These are phyloP conservation scores for Itoplectis maculator DNA, from an alignment of 2,888 invertebrate species.

Conservation along the genomic window DNA sequence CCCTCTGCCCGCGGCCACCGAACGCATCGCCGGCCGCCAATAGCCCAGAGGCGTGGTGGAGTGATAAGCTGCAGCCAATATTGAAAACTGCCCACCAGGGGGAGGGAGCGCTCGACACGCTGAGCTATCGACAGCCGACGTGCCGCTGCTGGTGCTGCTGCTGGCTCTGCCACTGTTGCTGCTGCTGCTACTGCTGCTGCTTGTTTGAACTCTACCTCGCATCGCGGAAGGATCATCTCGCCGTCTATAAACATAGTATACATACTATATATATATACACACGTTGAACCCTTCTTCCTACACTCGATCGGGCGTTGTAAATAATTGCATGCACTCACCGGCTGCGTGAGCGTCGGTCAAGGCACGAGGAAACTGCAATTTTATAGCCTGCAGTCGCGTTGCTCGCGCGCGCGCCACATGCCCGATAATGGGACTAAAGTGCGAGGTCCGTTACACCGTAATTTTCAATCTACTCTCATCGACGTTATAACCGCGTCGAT, in stretches of 20 bases:
- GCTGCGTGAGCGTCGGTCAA: conserved; percentile 28
- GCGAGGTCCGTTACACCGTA: conserved; percentile 16
- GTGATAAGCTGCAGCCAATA: conserved; percentile 51
- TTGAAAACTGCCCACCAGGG: conserved; percentile 52
- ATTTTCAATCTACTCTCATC: conserved; percentile 6
- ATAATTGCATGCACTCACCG: conserved; percentile 45
- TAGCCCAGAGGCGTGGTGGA: conserved; percentile 54
- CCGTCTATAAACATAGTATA: background rate
- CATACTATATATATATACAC: background rate
- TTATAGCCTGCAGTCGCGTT: conserved; percentile 17
- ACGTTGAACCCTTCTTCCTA: conserved; percentile 2
- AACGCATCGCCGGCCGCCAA: conserved; percentile 30
- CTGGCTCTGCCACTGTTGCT: background rate
- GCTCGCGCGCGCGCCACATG: background rate
- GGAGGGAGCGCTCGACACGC: conserved; percentile 17
- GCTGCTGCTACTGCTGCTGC: background rate
- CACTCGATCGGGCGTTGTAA: conserved; percentile 26
- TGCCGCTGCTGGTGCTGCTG: conserved; percentile 15
- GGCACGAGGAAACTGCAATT: conserved; percentile 41
- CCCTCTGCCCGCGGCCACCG: conserved; percentile 17
- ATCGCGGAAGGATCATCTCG: background rate
- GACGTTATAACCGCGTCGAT: background rate
- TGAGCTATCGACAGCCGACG: conserved; percentile 42
- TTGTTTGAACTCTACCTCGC: background rate
- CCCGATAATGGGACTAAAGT: conserved; percentile 33